Percentiles rank a stretch among this genome's conserved stretches.
Evolutionary conservation across 2,113 vertebrate species (phyloP).

Genomic region (Clarias batrachus): DNA sequence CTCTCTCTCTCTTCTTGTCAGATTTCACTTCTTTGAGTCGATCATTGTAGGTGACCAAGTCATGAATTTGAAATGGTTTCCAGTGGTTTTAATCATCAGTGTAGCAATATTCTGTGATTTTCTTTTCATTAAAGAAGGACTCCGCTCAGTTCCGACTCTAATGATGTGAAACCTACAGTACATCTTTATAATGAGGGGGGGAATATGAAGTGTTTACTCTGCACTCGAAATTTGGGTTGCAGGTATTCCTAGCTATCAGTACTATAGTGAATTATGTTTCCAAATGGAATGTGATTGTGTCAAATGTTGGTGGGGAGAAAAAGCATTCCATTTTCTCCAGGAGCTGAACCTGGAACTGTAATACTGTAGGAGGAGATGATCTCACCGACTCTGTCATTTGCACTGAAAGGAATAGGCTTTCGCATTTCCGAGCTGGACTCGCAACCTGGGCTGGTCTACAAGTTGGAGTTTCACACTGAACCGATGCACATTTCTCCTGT

Average conservation of each 20-base stretch:
- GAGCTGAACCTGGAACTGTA: constrained; percentile 14
- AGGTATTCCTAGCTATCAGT: constrained; percentile 27
- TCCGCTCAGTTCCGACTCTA: constrained; percentile 10
- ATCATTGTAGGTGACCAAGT: background rate
- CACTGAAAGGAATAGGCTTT: background rate
- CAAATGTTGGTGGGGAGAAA: background rate
- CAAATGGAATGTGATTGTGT: constrained; percentile 15
- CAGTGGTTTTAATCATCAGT: constrained; percentile 19
- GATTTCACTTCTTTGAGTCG: constrained; percentile 26
- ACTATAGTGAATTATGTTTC: constrained; percentile 17
- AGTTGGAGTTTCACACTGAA: constrained; percentile 33
- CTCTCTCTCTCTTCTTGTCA: constrained; percentile 10
- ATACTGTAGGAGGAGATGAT: constrained; percentile 21
- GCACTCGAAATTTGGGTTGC: constrained; percentile 16
- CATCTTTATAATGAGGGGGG: constrained; percentile 19
- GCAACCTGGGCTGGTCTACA: constrained; percentile 31
- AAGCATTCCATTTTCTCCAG: constrained; percentile 21
- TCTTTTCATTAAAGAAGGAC: background rate
- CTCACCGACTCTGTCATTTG: constrained; percentile 29
- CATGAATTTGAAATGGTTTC: background rate
- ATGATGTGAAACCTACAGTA: background rate
- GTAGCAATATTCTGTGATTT: constrained; percentile 25
- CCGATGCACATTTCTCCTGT: constrained; percentile 41
- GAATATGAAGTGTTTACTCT: constrained; percentile 9
- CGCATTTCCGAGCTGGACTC: constrained; percentile 3